Evolutionary conservation across 2,888 invertebrate species (phyloP).

Genomic region (Beris morrisii): DNA sequence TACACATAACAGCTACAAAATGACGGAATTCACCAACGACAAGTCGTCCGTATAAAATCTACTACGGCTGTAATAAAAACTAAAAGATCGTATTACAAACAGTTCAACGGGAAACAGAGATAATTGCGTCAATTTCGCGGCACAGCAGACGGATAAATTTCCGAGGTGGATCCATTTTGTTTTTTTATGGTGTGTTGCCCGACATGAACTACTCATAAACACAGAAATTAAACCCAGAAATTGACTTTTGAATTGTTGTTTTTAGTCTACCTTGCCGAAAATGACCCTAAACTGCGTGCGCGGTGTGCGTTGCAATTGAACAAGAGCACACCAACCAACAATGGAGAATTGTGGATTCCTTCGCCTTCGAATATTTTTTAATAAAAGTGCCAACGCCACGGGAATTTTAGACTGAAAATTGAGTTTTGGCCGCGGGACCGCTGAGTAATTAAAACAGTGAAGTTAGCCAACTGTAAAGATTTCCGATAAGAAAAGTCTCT

Average conservation of each 20-base stretch:
- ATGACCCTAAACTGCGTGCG: conserved; percentile 23
- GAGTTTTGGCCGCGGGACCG: conserved; percentile 27
- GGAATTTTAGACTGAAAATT: conserved; percentile 21
- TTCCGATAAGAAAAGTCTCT: conserved; percentile 50
- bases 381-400: conserved; percentile 25
- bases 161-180: conserved; percentile 21
- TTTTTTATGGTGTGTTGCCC: conserved; percentile 26
- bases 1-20: conserved; percentile 7
- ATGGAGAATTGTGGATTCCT: conserved; percentile 8
- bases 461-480: conserved; percentile 57
- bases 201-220: conserved; percentile 25
- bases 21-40: neutral
- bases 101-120: conserved; percentile 21
- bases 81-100: conserved; percentile 23
- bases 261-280: conserved; percentile 18
- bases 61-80: conserved; percentile 3
- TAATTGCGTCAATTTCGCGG: conserved; percentile 32
- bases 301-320: conserved; percentile 16
- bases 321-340: neutral
- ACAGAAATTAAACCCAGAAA: conserved; percentile 22
- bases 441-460: conserved; percentile 50
- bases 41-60: neutral
- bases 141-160: conserved; percentile 28
- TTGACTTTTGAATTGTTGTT: conserved; percentile 8
- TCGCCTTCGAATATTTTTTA: neutral